These are phyloP conservation scores for Platygyra sinensis DNA, from an alignment of 64 coral and sea anemone species.

Conservation along the genomic window DNA sequence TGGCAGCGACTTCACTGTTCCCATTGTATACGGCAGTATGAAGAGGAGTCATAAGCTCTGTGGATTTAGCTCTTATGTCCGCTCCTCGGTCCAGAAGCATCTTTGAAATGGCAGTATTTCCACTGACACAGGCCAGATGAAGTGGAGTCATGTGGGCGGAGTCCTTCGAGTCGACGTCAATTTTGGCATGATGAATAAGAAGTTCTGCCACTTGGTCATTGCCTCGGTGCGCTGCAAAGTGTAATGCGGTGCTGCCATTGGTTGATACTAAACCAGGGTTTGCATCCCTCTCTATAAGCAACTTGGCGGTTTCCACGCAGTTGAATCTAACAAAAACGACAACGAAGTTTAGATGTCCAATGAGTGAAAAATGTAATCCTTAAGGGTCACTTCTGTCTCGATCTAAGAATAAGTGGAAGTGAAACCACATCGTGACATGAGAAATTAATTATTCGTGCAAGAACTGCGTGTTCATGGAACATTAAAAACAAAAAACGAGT, in stretches of 20 bases:
- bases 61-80: conserved; percentile 26
- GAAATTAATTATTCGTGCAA: no score
- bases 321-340: conserved; percentile 46
- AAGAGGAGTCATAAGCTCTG: conserved; percentile 45
- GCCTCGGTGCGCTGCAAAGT: conserved; percentile 18
- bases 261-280: neutral
- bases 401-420: no score
- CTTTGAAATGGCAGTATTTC: conserved; percentile 22
- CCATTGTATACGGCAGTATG: conserved; percentile 38
- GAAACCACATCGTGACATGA: no score
- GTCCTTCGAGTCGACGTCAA: conserved; percentile 41
- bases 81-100: conserved; percentile 38
- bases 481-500: no score
- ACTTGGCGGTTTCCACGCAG: conserved; percentile 10
- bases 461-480: no score
- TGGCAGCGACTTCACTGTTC: conserved; percentile 9
- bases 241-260: conserved; percentile 31
- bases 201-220: conserved; percentile 37
- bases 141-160: neutral
- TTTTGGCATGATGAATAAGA: conserved; percentile 12
- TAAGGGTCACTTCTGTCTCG: no score
- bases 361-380: no score
- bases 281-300: conserved; percentile 26
- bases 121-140: conserved; percentile 43
- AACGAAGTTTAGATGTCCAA: no score